phyloP scores from a whole-genome alignment of 1,140 invertebrate species.

The Caenorhabditis elegans region WBcel235 BX284602.5:9769501-9770000 shows the following conservation, averaged over 20 bases:
- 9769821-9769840: not conserved
- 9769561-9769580: conserved; percentile 58
- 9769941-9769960: too few species aligned
- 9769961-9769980: too few species aligned
- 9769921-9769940: not conserved
- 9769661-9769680: not conserved
- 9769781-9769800: not conserved
- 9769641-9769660: not conserved
- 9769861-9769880: too few species aligned
- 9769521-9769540: too few species aligned
- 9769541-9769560: conserved; percentile 65
- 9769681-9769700: not conserved
- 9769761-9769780: conserved; percentile 5
- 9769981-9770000: too few species aligned
- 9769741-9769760: conserved; percentile 31
- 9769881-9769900: not conserved
- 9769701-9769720: too few species aligned
- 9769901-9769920: not conserved
- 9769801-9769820: conserved; percentile 18
- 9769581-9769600: conserved; percentile 54
- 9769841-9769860: not conserved
- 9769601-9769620: not conserved
- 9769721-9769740: too few species aligned
- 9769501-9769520: not conserved
- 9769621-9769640: conserved; percentile 24